These are phyloP conservation scores for Drosophila nasuta DNA, from an alignment of 1,140 invertebrate species.

Conservation along the genomic window DNA sequence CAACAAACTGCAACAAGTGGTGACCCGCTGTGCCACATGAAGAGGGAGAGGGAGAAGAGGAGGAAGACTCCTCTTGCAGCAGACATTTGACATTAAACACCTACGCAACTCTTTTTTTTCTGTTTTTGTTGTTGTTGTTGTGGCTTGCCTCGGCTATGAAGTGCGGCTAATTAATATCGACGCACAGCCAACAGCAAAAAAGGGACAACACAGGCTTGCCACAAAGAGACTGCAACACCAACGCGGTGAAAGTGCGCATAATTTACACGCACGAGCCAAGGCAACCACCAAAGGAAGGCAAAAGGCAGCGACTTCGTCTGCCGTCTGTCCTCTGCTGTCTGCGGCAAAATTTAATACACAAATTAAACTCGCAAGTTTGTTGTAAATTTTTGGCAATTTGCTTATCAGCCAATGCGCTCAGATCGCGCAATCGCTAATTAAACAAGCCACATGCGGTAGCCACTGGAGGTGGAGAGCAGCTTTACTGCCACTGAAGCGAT, in stretches of 20 bases:
- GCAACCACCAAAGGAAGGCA: conserved; percentile 5
- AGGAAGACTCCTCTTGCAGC: not conserved
- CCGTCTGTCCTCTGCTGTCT: no score
- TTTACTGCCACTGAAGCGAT: no score
- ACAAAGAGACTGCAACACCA: conserved; percentile 38
- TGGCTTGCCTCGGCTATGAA: conserved; percentile 40
- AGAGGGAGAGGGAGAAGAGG: no score
- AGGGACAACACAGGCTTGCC: conserved; percentile 48
- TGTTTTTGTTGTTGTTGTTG: not conserved
- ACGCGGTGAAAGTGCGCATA: conserved; percentile 78
- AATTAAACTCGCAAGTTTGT: conserved; percentile 68
- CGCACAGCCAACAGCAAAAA: conserved; percentile 62
- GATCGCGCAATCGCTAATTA: conserved; percentile 60
- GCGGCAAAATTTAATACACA: conserved; percentile 46
- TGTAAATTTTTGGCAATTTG: conserved; percentile 69
- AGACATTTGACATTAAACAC: conserved; percentile 57
- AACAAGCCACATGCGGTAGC: conserved; percentile 77
- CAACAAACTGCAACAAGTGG: conserved; percentile 58
- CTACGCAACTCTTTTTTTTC: conserved; percentile 37
- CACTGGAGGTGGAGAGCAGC: not conserved
- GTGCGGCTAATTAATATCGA: conserved; percentile 77
- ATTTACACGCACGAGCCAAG: conserved; percentile 66
- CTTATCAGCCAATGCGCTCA: conserved; percentile 62
- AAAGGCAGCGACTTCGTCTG: not conserved
- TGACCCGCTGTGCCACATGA: conserved; percentile 2